Evolutionary conservation across 2,797 vertebrate genomes (phyloP), one percentile per base, ranked within the genome.

Genomic region (Eidolon dupreanum): DNA sequence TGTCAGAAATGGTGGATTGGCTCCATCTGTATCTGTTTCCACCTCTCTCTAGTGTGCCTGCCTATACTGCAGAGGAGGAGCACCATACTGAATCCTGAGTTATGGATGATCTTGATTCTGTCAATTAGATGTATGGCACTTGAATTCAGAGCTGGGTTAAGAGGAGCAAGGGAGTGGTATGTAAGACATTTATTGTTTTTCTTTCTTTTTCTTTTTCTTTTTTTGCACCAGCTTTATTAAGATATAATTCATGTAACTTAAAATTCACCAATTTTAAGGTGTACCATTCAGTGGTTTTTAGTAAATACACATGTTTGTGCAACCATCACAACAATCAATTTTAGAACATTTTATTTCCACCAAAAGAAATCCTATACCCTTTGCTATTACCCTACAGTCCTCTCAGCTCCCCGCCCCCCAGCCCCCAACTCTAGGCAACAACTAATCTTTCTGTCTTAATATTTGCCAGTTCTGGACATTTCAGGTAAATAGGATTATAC

Each of bases 21-120:
- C 59, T 61, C 12, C 28, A 5, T 61, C 12, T 61, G 59, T 28
- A 13, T 5, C 26, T 26, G 8, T 33, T 36, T 51, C 49, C 12
- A 5, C 46, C 43, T 9, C 66, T 70, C 20, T 11, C 28, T 16
- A 3, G 46, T 16, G 53, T 59, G 11, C 26, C 13, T 8, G 41
- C n/a, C 19, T 0, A 0, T 28, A 1, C 10, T 3, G 13, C 16
- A 11, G 63, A 70, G 53, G 13, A 8, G 2, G 26, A 49, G 20
- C 4, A 10, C 63, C 59, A 17, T n/a, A 26, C 38, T 49, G 41
- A 24, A 61, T n/a, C 41, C 41, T 70, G 17, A 78, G 2, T 15
- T 61, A 13, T 61, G 59, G 59, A 10, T 8, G 28, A 57, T 24
- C 59, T 86, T 66, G n/a, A 85, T 59, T 59, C 61, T 8, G 1